Base-by-base conservation (phyloP, 2,113 vertebrate genomes). In the Zingel zingel region DNA sequence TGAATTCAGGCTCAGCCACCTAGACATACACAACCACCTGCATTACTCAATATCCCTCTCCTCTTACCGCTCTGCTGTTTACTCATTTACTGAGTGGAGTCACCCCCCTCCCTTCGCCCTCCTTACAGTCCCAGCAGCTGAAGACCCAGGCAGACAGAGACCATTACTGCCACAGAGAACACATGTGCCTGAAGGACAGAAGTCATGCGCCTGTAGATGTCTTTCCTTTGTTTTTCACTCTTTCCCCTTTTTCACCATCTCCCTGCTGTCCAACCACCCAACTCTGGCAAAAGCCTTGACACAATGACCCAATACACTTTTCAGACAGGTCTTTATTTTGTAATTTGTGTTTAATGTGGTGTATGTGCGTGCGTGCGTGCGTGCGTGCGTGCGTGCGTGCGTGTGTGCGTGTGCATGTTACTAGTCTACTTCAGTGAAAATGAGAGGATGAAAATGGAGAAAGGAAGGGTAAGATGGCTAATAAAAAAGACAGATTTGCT, bases 401-500 rank as follows among this genome's bases (percentile, higher is more conserved):
- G 47, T 83, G 58, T 80, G 62, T 69, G 61, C 63, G 10, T 70
- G 77, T 33, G 63, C 45, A 78, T 4, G 45, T 77, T 81, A 74
- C 30, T 45, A 57, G 30, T 56, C 73, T 45, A 30, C 59, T 88
- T 39, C 19, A 50, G 72, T 56, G 67, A 83, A 72, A 74, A 21
- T 30, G 23, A 72, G 56, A 87, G 68, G 19, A 76, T 48, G 53
- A 71, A 45, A 58, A 78, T 81, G 50, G 69, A 66, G 73, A 61
- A 61, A 13, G 36, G 76, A 91, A 85, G 82, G 83, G 69, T 82
- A 59, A 82, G 50, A 58, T 62, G 61, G 79, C 74, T 71, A 81
- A 91, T 92, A 91, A 92, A 89, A 89, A 88, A 92, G 92, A 93
- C 74, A 88, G 77, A 92, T 93, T 74, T 82, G 75, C 79, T 58